Base-by-base conservation (phyloP, 2,113 vertebrate genomes). In the Elanus axillaris region DNA sequence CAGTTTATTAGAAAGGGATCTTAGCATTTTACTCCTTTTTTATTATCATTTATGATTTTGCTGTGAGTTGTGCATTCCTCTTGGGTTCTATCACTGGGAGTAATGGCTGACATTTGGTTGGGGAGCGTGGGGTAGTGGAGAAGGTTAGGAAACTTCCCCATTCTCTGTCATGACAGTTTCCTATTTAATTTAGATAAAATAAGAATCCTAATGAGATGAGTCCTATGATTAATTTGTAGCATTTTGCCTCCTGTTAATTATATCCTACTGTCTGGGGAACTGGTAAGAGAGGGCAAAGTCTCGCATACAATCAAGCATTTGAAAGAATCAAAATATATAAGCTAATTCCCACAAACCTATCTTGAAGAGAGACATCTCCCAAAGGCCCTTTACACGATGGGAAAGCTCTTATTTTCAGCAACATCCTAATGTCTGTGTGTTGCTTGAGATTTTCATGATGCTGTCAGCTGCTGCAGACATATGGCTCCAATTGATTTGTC, bases 401-500 rank as follows among this genome's bases (percentile, higher is more conserved):
- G 86, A 86, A 93, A 52, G 68, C 91, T 92, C 86, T 79, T 85
- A 64, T 91, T 93, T 96, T 91, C 91, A 87, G 89, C 62, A 87
- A 25, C 89, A 90, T 91, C 91, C 94, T 69, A 58, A 55, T 85
- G 84, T 66, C 73, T 91, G 11, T 69, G 73, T 85, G 84, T 83
- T 95, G 74, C 88, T 95, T 53, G 91, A 94, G 95, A 91, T 82
- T 96, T 95, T 93, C 89, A 59, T 63, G 72, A 45, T 93, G 91
- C 91, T 92, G 81, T 97, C 96, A 97, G 97, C 97, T 95, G 64
- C 95, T 92, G 95, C 74, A 94, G 96, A 95, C 85, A 83, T 94
- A 88, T 96, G 43, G 71, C 94, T 96, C 88, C 97, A 97, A 97
- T 98, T 97, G 98, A 96, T 98, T 96, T 78, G 87, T 89, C 95